These are phyloP conservation scores for Emberiza fucata DNA, from an alignment of 2,113 vertebrate species.

Conservation along the genomic window DNA sequence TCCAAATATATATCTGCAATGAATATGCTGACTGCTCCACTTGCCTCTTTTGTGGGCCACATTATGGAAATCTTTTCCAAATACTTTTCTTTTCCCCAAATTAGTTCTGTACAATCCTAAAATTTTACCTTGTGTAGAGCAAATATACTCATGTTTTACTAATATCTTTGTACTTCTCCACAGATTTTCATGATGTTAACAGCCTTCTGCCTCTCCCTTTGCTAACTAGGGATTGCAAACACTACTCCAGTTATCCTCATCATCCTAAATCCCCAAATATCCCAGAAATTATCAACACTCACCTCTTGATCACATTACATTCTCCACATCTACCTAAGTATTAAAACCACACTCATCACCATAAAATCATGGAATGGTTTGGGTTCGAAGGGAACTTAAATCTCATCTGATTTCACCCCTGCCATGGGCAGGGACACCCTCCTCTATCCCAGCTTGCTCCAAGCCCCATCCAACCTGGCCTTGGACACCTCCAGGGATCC, in stretches of 20 bases:
- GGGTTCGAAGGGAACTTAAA: neutral
- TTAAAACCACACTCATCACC: neutral
- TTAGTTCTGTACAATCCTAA: neutral
- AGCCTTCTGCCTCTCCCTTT: neutral
- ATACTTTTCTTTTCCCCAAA: neutral
- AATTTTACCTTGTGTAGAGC: neutral
- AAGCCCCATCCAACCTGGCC: accelerated
- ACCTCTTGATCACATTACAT: neutral
- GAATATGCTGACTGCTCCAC: neutral
- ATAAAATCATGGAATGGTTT: neutral
- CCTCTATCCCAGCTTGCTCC: accelerated
- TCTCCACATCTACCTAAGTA: neutral
- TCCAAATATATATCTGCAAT: neutral
- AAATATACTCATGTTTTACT: neutral
- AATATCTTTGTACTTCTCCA: neutral
- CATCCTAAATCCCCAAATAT: neutral
- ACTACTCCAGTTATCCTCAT: neutral
- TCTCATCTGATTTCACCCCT: neutral
- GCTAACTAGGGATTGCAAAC: neutral
- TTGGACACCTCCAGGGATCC: neutral
- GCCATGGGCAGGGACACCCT: neutral
- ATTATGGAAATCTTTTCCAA: neutral
- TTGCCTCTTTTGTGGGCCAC: neutral
- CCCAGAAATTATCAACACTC: neutral
- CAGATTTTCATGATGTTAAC: neutral